A percentile compares a stretch with the other conserved stretches of the same genome.
These are phyloP conservation scores for Litocranius walleri DNA, from an alignment of 2,113 vertebrate genomes.

Conservation along the genomic window DNA sequence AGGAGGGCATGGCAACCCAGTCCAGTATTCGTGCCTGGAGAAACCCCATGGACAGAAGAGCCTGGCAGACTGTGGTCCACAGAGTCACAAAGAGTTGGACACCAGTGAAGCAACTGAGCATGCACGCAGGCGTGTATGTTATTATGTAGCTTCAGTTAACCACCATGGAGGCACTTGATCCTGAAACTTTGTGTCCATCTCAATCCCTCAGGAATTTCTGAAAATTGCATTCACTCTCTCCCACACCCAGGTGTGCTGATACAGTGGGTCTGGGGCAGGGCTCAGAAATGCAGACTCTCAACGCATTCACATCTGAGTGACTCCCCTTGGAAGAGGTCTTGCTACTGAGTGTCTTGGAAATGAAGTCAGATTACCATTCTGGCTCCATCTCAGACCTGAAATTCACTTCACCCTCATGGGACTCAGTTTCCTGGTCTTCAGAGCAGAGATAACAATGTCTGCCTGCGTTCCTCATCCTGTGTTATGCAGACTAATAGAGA, in stretches of 20 bases:
- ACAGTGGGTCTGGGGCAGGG: neutral
- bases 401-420: neutral
- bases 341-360: neutral
- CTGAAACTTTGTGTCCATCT: neutral
- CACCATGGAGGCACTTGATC: neutral
- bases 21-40: neutral
- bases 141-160: neutral
- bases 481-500: neutral
- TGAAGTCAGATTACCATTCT: neutral
- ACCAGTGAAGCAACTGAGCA: neutral
- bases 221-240: neutral
- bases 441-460: neutral
- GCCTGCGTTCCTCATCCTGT: neutral
- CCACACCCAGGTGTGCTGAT: too few relatives aligned
- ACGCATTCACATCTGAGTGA: neutral
- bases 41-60: neutral
- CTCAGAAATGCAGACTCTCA: neutral
- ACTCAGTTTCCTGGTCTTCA: neutral
- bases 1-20: neutral
- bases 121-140: neutral
- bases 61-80: neutral
- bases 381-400: neutral
- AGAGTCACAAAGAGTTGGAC: neutral
- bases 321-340: neutral
- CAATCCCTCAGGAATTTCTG: neutral